Base-by-base conservation (phyloP, 2,888 invertebrate genomes). In the Synergus umbraculus region DNA sequence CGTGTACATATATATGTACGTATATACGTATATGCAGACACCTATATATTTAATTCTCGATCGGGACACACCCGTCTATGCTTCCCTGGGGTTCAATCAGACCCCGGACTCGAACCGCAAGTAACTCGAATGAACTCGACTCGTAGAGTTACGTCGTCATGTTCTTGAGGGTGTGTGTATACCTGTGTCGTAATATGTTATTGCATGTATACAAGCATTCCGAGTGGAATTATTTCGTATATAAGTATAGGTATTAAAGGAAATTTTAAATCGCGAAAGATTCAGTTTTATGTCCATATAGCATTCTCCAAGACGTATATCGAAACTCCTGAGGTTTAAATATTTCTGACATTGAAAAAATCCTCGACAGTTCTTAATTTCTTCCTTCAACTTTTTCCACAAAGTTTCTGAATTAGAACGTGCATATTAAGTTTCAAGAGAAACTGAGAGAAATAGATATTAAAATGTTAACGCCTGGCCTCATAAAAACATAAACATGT, bases 91-190 rank as follows among this genome's bases (percentile, higher is more conserved):
- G 73, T 73, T 73, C 73, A 73, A 73, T 73, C 49, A 73, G 73
- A 73, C 13, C 54, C 73, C 73, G 49, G 69, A 69, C 46, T 18
- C 46, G 44, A 54, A 15, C 49, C 9, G 41, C 65, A 41, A 41
- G 49, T 73, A 73, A 73, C 49, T 73, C 73, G 73, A 73, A 73
- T 73, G 49, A 73, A 73, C 73, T 69, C 69, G 22, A 67, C 44
- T 43, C 22, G 5, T 69, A 5, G 22, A 69, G 67, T 49, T 46
- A 46, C 67, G 46, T 69, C 46, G 46, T 49, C 73, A 37, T 73
- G 37, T 64, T n/a, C 13, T 54, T n/a, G 54, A 10, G 22, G 4
- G 49, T n/a, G 37, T 73, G n/a, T 54, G 46, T 46, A 69, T 29
- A 29, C 29, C 29, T 69, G 69, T 69, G 46, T 69, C 49, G 69